Evolutionary conservation across 2,797 vertebrate genomes (phyloP).

Genomic region (Cercopithecus mitis): DNA sequence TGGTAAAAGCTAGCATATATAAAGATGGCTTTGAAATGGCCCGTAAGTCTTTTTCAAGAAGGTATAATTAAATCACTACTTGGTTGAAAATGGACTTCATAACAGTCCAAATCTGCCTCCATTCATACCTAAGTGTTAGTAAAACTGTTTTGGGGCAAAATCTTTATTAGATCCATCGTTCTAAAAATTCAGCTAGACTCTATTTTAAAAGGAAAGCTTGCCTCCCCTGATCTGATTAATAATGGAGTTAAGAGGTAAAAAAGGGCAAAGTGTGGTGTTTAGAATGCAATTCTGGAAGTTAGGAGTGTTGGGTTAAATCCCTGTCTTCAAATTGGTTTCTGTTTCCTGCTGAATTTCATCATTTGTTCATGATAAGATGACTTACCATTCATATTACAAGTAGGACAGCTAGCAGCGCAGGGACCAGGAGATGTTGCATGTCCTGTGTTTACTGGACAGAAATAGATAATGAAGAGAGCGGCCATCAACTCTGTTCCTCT

Average conservation of each 20-base stretch:
- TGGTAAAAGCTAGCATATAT: neutral
- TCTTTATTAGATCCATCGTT: neutral
- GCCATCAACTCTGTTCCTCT: neutral
- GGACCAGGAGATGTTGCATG: neutral
- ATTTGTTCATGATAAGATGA: neutral
- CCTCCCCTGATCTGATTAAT: neutral
- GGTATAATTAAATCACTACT: neutral
- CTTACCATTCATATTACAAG: neutral
- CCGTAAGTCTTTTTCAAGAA: neutral
- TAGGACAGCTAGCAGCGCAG: neutral
- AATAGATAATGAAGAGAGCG: neutral
- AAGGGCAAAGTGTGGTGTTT: neutral
- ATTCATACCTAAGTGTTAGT: neutral
- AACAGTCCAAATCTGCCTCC: neutral
- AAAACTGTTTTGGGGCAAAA: neutral
- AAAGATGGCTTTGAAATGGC: neutral
- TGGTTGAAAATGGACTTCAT: neutral
- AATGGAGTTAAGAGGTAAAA: neutral
- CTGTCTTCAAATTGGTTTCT: neutral
- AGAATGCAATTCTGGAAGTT: neutral
- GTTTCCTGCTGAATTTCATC: constrained; percentile 12
- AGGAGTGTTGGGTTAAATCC: neutral
- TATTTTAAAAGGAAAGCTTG: neutral
- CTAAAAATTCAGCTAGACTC: neutral
- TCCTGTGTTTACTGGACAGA: neutral